A percentile compares a stretch with the other conserved stretches of the same genome.
phyloP scores from a whole-genome alignment of 2,113 vertebrate genomes.

The Melierax canorus region DNA sequence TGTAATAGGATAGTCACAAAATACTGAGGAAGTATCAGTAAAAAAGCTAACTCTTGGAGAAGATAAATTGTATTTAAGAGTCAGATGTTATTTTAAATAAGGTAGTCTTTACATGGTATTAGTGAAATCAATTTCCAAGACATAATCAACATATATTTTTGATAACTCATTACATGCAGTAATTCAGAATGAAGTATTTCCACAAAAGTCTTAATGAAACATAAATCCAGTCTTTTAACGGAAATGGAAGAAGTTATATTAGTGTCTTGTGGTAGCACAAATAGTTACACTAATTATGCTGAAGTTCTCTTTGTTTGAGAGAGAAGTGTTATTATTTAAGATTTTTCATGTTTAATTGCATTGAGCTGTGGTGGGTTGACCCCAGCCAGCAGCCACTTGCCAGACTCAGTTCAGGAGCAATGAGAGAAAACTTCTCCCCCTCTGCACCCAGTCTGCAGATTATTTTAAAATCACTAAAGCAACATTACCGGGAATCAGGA shows the following conservation, averaged over 20 bases:
- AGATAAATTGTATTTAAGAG: not conserved
- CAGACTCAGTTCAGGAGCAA: not conserved
- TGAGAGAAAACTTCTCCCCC: not conserved
- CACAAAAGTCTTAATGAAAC: not conserved
- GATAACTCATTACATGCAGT: not conserved
- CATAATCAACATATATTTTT: not conserved
- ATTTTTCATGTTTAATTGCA: not conserved
- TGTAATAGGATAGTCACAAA: not conserved
- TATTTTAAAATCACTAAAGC: not conserved
- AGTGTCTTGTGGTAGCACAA: not conserved
- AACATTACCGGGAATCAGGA: not conserved
- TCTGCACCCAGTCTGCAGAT: not conserved
- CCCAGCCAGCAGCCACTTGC: not conserved
- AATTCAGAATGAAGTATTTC: not conserved
- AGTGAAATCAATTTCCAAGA: not conserved
- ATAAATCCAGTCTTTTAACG: not conserved
- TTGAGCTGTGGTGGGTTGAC: not conserved
- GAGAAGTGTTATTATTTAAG: not conserved
- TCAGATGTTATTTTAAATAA: not conserved
- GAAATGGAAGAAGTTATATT: not conserved
- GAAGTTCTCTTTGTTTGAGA: not conserved
- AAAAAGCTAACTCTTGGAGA: not conserved
- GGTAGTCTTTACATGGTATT: not conserved
- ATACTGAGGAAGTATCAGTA: not conserved
- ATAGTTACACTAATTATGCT: not conserved